Percentiles rank a stretch among this genome's conserved stretches.
Conservation (phyloP, 2,797 vertebrate genomes). For the Pangasius larnaudii region DNA sequence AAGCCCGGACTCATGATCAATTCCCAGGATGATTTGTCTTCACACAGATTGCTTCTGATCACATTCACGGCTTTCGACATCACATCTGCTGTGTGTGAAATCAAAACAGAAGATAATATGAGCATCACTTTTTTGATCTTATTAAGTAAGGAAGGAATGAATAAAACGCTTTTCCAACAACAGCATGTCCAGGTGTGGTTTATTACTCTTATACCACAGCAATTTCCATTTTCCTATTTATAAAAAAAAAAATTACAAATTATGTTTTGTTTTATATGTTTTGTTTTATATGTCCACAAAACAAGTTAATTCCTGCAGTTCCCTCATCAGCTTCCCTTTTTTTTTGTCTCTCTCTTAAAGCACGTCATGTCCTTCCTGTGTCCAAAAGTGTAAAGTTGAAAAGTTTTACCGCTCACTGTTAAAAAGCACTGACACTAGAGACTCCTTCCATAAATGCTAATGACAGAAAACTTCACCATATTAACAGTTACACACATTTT, state of each 20-base stretch:
- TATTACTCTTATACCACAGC: background rate
- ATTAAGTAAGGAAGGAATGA: background rate
- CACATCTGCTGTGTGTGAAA: background rate
- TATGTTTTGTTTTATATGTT: too few relatives aligned
- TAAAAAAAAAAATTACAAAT: too few relatives aligned
- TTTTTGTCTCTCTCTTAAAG: background rate
- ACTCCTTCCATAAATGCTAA: background rate
- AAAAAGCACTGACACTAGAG: background rate
- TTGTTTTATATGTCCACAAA: too few relatives aligned
- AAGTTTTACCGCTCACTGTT: background rate
- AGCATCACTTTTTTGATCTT: background rate
- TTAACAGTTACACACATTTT: background rate
- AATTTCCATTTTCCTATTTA: background rate
- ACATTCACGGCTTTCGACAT: background rate
- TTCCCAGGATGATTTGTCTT: constrained; percentile 4
- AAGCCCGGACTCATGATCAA: background rate
- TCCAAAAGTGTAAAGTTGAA: background rate
- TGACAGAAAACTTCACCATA: background rate
- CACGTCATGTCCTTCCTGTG: background rate
- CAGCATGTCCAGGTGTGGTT: background rate
- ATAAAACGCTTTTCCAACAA: background rate
- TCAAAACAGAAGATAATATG: background rate
- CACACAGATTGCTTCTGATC: background rate
- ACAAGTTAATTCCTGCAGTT: background rate
- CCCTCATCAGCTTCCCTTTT: background rate